Evolutionary conservation across 2,797 vertebrate species (phyloP), one percentile per base, ranked within the genome.

Genomic region (Menidia menidia): DNA sequence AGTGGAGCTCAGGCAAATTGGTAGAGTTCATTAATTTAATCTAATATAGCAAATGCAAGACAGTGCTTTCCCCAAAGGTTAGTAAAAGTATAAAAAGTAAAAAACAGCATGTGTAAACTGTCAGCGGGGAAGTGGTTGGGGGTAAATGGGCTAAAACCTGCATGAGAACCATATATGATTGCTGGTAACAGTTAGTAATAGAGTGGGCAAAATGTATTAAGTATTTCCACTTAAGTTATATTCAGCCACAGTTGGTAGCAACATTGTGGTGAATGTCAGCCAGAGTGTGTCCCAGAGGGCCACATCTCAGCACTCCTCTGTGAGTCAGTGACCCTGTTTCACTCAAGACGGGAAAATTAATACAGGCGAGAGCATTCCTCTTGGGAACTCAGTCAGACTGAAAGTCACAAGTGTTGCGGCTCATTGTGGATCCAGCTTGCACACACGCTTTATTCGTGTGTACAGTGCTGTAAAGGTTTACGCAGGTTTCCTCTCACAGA

Each of bases 251-350:
- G 75, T 81, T 69, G 68, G 18, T 83, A 71, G 76, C 71, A 80
- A 73, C 67, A 79, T 69, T 78, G 73, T 76, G 70, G 82, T 89
- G 83, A 80, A 69, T 83, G 83, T 93, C 89, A 93, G 87, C 90
- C 85, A 87, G 81, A 81, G 73, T 82, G 71, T 71, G 76, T 89
- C 92, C 88, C 90, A 63, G 80, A 82, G 82, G 87, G 77, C 79
- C 76, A 75, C 73, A 72, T 85, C 75, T 58, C 81, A 75, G 75
- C 60, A 3, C 73, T 87, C 89, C 89, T 81, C 86, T 84, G 91
- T 89, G 92, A 93, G 88, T 90, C 87, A 85, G 71, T 91, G 92
- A 93, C 92, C 92, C 88, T 81, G 62, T 92, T 94, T 90, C 78
- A 83, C 83, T 84, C 63, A 73, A 80, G 78, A 70, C 79, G 86